A percentile compares a stretch with the other conserved stretches of the same genome.
Evolutionary conservation across 2,888 invertebrate species (phyloP).

Genomic region (Temnothorax ravouxi): DNA sequence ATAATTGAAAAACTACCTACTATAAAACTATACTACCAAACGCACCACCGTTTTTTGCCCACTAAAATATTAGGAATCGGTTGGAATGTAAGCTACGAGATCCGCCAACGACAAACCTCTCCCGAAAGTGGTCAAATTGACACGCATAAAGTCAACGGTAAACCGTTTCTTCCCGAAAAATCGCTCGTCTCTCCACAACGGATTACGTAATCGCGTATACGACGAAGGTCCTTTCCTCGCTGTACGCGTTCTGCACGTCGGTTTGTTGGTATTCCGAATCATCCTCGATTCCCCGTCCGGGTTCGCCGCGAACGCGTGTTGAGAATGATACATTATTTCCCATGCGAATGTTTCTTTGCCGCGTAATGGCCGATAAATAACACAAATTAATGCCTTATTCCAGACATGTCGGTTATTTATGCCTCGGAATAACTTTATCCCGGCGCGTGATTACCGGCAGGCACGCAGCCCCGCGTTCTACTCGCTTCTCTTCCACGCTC

Average conservation of each 20-base stretch:
- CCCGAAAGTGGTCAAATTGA: neutral
- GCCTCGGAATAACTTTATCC: slow-evolving; percentile 86
- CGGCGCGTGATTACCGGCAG: slow-evolving; percentile 85
- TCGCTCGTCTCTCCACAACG: neutral
- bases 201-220: slow-evolving; percentile 23
- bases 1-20: neutral
- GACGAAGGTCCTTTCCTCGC: slow-evolving; percentile 14
- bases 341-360: slow-evolving; percentile 85
- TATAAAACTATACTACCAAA: neutral
- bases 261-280: slow-evolving; percentile 84
- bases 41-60: neutral
- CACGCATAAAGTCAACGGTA: neutral
- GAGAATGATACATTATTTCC: slow-evolving; percentile 86
- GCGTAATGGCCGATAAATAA: slow-evolving; percentile 86
- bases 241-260: slow-evolving; percentile 56
- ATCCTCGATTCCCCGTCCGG: slow-evolving; percentile 79
- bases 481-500: slow-evolving; percentile 33
- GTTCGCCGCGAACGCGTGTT: slow-evolving; percentile 82
- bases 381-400: slow-evolving; percentile 86
- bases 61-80: neutral
- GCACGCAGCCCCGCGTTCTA: slow-evolving; percentile 82
- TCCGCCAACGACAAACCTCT: neutral
- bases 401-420: slow-evolving; percentile 86
- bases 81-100: neutral
- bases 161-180: neutral